phyloP scores from a whole-genome alignment of 2,797 vertebrate species.

The Chrosomus eos region DNA sequence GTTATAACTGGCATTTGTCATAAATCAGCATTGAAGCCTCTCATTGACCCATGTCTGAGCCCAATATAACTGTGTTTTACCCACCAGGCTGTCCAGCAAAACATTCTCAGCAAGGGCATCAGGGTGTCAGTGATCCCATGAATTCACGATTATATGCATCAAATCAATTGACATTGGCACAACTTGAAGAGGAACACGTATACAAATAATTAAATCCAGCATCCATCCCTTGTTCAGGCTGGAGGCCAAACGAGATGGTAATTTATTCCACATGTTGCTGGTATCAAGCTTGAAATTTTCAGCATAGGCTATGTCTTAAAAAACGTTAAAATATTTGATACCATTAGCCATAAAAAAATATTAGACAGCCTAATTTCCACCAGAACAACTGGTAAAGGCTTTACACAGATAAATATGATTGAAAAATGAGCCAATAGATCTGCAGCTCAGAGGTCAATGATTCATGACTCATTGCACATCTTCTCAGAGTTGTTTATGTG shows the following conservation, averaged over 20 bases:
- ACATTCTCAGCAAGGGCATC: slow-evolving; percentile 51
- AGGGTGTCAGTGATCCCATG: slow-evolving; percentile 38
- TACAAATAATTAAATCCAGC: slow-evolving; percentile 56
- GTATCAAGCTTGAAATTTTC: slow-evolving; percentile 3
- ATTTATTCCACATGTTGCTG: slow-evolving; percentile 55
- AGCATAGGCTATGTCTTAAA: background rate
- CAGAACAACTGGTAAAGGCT: background rate
- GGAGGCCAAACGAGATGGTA: slow-evolving; percentile 46
- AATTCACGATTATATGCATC: slow-evolving; percentile 41
- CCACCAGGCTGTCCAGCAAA: slow-evolving; percentile 70
- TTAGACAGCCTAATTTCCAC: background rate
- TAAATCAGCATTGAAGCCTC: slow-evolving; percentile 72
- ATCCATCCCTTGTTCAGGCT: slow-evolving; percentile 43
- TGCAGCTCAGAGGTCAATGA: background rate
- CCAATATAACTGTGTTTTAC: slow-evolving; percentile 67
- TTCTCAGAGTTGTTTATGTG: background rate
- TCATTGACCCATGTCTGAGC: slow-evolving; percentile 70
- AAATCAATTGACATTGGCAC: slow-evolving; percentile 56
- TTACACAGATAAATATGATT: background rate
- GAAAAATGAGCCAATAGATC: background rate
- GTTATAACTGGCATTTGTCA: slow-evolving; percentile 66
- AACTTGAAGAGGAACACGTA: slow-evolving; percentile 49
- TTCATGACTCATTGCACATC: background rate
- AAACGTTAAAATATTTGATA: background rate
- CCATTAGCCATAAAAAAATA: background rate